A percentile compares a stretch with the other conserved stretches of the same genome.
Evolutionary conservation across 2,888 invertebrate genomes (phyloP).

Genomic region (Pherbina coryleti): DNA sequence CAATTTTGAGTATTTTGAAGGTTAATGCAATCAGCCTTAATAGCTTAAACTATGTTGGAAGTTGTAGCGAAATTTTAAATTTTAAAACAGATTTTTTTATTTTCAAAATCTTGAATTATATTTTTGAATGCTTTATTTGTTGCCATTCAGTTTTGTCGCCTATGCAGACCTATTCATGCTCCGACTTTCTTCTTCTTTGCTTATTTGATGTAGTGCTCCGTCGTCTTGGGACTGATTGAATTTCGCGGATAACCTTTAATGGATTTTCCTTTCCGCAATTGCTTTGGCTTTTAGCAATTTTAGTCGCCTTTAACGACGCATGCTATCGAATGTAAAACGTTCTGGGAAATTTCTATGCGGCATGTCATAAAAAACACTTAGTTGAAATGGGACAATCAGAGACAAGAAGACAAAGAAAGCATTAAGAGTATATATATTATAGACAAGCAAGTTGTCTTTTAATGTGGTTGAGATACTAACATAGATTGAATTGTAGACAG

Average conservation of each 20-base stretch:
- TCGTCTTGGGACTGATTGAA: conserved; percentile 63
- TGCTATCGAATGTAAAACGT: neutral
- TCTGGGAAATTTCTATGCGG: neutral
- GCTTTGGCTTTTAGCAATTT: conserved; percentile 63
- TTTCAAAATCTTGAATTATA: too few species aligned
- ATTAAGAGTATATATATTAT: neutral
- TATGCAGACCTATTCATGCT: too few species aligned
- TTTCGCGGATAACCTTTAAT: conserved; percentile 68
- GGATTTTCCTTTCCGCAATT: conserved; percentile 66
- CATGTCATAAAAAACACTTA: neutral
- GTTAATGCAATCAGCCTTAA: conserved; percentile 1
- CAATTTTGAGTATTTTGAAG: neutral
- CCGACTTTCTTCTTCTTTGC: neutral
- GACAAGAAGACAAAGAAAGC: neutral
- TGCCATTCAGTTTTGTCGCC: too few species aligned
- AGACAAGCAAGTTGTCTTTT: too few species aligned
- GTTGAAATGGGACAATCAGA: neutral
- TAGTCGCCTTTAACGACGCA: conserved; percentile 40
- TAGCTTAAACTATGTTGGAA: too few species aligned
- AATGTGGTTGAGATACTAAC: too few species aligned
- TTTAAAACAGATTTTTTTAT: too few species aligned
- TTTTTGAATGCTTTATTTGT: too few species aligned
- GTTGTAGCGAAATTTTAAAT: too few species aligned
- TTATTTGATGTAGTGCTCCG: neutral
- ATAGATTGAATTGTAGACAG: too few species aligned